These are phyloP conservation scores for Trileptium ribeirensis DNA, from an alignment of 2,888 invertebrate species.

Conservation along the genomic window DNA sequence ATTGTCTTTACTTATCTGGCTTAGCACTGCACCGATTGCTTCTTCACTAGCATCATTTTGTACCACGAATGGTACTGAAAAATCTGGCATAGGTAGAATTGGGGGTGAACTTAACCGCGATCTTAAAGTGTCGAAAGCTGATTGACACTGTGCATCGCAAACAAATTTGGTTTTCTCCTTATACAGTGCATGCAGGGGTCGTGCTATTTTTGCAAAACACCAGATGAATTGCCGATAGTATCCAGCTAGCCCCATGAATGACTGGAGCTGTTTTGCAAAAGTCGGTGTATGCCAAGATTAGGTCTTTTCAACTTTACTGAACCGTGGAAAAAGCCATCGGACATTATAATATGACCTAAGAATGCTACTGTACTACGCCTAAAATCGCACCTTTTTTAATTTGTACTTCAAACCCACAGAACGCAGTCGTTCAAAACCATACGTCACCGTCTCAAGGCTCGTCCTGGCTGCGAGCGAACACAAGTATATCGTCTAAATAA, in stretches of 20 bases:
- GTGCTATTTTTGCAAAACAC: background rate
- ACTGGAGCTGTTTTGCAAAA: background rate
- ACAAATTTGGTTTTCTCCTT: background rate
- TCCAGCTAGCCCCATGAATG: background rate
- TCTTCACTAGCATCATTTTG: background rate
- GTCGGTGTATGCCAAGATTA: no score
- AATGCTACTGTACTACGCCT: no score
- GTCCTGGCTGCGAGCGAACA: no score
- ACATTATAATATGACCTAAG: no score
- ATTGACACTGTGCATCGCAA: background rate
- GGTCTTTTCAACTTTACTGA: no score
- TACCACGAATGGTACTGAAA: background rate
- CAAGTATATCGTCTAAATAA: no score
- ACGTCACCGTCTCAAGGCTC: no score
- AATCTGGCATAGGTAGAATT: background rate
- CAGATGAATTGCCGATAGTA: background rate
- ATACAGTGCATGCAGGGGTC: background rate
- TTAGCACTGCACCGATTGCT: background rate
- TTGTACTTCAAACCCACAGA: no score
- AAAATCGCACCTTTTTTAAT: no score
- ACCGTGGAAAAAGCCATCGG: no score
- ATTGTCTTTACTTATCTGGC: background rate
- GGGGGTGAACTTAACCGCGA: background rate
- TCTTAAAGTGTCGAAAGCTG: background rate
- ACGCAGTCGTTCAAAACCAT: no score